phyloP scores from a whole-genome alignment of 2,797 vertebrate genomes.

The Dromococcyx pavoninus region DNA sequence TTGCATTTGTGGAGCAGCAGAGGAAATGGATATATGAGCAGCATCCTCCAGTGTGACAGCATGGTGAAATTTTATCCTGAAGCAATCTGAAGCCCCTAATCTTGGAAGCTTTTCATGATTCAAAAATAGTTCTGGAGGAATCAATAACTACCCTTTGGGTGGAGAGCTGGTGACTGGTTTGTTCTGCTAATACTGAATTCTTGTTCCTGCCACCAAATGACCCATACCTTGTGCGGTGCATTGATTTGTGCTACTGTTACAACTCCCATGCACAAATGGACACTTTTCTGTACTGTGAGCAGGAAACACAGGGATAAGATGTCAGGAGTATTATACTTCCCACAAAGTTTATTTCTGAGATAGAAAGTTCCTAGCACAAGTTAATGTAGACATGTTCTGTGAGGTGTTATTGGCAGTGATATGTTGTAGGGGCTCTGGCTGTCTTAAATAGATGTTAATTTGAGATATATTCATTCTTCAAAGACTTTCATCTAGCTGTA shows the following conservation, averaged over 20 bases:
- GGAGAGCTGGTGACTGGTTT: background rate
- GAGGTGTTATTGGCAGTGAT: slow-evolving; percentile 38
- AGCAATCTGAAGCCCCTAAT: slow-evolving; percentile 9
- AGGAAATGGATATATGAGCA: background rate
- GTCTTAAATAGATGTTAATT: slow-evolving; percentile 19
- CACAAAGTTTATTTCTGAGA: background rate
- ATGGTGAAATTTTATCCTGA: slow-evolving; percentile 39
- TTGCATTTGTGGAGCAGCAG: background rate
- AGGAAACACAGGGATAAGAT: background rate
- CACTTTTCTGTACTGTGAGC: background rate
- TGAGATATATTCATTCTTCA: slow-evolving; percentile 11
- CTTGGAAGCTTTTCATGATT: background rate
- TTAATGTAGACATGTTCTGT: background rate
- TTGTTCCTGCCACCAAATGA: background rate
- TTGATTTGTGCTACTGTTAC: slow-evolving; percentile 40
- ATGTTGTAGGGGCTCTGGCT: background rate
- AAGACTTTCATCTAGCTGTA: slow-evolving; percentile 47
- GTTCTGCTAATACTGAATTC: background rate
- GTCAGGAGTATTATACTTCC: background rate
- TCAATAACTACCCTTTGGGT: slow-evolving; percentile 19
- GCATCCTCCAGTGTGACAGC: slow-evolving; percentile 22
- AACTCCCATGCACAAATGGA: background rate
- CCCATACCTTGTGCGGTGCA: background rate
- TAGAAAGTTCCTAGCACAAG: background rate
- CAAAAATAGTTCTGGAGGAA: slow-evolving; percentile 40